These are phyloP conservation scores for Tyrannus savana DNA, from an alignment of 2,113 vertebrate species.

Conservation along the genomic window DNA sequence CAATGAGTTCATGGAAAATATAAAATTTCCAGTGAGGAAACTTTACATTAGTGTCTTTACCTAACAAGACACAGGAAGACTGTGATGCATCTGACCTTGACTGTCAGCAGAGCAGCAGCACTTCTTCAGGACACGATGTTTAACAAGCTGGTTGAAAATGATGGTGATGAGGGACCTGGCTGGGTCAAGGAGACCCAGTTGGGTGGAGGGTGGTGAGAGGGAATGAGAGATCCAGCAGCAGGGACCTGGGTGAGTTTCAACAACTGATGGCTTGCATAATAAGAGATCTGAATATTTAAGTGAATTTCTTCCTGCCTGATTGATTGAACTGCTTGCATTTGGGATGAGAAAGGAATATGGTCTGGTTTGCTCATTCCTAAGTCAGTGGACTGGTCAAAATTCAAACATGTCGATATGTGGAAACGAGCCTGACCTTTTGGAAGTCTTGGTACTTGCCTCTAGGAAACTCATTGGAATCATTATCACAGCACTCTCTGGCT, in stretches of 20 bases:
- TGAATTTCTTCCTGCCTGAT: background rate
- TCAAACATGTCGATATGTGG: background rate
- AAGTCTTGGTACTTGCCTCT: background rate
- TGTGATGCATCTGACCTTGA: background rate
- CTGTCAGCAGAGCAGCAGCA: background rate
- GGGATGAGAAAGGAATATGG: background rate
- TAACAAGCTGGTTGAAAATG: background rate
- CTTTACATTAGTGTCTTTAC: background rate
- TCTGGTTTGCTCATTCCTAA: background rate
- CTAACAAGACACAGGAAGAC: fast-evolving
- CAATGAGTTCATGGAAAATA: fast-evolving
- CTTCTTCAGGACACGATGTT: background rate
- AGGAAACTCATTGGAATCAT: background rate
- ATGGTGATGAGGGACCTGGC: background rate
- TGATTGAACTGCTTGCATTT: background rate
- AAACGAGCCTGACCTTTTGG: background rate
- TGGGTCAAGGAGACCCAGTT: background rate
- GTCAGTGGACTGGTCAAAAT: background rate
- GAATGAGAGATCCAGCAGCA: background rate
- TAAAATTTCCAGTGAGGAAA: background rate
- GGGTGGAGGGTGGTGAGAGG: background rate
- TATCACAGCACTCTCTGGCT: background rate
- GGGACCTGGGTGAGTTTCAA: background rate
- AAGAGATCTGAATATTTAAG: background rate
- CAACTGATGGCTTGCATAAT: background rate